Conservation (phyloP, 2,113 vertebrate genomes). For the Prolemur simus region DNA sequence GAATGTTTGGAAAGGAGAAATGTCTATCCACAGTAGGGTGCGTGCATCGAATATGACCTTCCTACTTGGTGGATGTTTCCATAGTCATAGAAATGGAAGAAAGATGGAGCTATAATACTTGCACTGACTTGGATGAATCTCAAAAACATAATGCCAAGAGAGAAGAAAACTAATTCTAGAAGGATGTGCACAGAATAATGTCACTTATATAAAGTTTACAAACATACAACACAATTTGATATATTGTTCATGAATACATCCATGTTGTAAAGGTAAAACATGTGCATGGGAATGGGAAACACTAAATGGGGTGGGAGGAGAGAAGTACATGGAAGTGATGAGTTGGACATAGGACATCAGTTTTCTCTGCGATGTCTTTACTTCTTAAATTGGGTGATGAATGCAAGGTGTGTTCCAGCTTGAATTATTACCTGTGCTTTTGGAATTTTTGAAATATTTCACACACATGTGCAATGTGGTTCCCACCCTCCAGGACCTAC, state of each 20-base stretch:
- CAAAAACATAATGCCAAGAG: not conserved
- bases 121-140: not conserved
- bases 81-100: not conserved
- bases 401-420: not conserved
- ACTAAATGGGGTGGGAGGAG: not conserved
- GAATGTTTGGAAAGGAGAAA: not conserved
- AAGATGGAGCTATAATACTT: fast-evolving
- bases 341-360: no score
- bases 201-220: not conserved
- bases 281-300: no score
- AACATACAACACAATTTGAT: not conserved
- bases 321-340: not conserved
- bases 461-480: not conserved
- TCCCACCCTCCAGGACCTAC: not conserved
- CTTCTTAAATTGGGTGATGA: not conserved
- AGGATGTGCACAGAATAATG: not conserved
- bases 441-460: not conserved
- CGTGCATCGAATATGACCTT: no score
- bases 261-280: not conserved
- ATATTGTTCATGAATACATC: not conserved
- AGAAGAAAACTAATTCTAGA: not conserved
- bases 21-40: not conserved
- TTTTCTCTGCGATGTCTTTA: not conserved
- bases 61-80: no score
- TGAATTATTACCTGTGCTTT: not conserved